These are phyloP conservation scores for Drosophila merina DNA, from an alignment of 2,888 invertebrate genomes.

Conservation along the genomic window DNA sequence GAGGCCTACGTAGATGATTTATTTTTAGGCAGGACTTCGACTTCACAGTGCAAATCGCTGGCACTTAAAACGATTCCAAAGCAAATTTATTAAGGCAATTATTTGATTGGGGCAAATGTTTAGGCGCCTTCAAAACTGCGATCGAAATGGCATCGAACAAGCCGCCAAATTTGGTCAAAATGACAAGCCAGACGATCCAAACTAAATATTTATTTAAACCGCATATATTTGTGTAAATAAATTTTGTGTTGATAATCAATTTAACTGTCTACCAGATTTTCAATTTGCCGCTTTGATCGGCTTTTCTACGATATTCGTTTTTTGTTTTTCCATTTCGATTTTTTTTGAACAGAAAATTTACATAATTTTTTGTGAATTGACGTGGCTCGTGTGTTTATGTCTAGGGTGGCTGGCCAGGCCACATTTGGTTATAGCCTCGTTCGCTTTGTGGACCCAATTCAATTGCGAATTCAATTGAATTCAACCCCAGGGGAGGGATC, in stretches of 20 bases:
- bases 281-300: conserved; percentile 55
- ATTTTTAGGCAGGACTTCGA: conserved; percentile 33
- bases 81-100: conserved; percentile 74
- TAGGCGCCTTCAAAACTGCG: conserved; percentile 30
- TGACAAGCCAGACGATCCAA: conserved; percentile 45
- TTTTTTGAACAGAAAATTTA: conserved; percentile 56
- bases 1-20: conserved; percentile 43
- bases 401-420: conserved; percentile 43
- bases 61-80: conserved; percentile 58
- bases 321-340: conserved; percentile 6
- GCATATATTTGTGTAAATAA: conserved; percentile 48
- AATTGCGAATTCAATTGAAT: conserved; percentile 77
- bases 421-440: conserved; percentile 68
- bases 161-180: conserved; percentile 68
- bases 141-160: conserved; percentile 20
- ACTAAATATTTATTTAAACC: conserved; percentile 41
- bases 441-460: conserved; percentile 58
- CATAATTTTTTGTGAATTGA: conserved; percentile 64
- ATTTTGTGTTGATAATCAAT: conserved; percentile 65
- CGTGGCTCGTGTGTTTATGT: conserved; percentile 31
- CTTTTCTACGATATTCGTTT: conserved; percentile 28
- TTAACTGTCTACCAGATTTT: conserved; percentile 70
- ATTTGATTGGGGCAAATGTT: conserved; percentile 64
- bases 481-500: conserved; percentile 16
- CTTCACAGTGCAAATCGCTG: conserved; percentile 54